A percentile compares a stretch with the other conserved stretches of the same genome.
phyloP scores from a whole-genome alignment of 2,888 invertebrate genomes.

The Lamellibrachia columna region DNA sequence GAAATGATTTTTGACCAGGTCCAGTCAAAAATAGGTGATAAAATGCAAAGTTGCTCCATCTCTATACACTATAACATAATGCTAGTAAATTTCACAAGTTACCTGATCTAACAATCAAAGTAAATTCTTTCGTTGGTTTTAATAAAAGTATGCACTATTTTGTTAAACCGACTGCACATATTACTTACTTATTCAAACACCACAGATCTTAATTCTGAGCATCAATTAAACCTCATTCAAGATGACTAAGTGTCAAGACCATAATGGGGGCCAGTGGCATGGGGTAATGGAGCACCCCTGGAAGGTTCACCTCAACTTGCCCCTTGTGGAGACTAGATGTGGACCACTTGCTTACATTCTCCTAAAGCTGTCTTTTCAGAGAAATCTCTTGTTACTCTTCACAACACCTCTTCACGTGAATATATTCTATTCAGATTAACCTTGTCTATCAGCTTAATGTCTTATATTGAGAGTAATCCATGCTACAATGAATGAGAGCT shows the following conservation, averaged over 20 bases:
- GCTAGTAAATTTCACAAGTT: too few species aligned
- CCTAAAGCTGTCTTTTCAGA: background rate
- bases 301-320: background rate
- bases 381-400: background rate
- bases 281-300: background rate
- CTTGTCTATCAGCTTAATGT: constrained; percentile 5
- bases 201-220: too few species aligned
- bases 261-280: background rate
- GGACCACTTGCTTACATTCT: background rate
- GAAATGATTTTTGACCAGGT: too few species aligned
- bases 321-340: background rate
- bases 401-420: background rate
- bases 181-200: background rate
- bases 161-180: background rate
- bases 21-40: too few species aligned
- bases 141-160: too few species aligned
- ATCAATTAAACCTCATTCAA: too few species aligned
- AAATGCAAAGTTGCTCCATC: too few species aligned
- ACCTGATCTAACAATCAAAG: too few species aligned
- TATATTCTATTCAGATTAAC: constrained; percentile 16
- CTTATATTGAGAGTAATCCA: background rate
- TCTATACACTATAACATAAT: too few species aligned
- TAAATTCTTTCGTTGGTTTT: too few species aligned
- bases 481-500: background rate
- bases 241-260: background rate